Base-by-base conservation (phyloP, 2,888 invertebrate genomes). In the Sinopyrophorus schimmeli region DNA sequence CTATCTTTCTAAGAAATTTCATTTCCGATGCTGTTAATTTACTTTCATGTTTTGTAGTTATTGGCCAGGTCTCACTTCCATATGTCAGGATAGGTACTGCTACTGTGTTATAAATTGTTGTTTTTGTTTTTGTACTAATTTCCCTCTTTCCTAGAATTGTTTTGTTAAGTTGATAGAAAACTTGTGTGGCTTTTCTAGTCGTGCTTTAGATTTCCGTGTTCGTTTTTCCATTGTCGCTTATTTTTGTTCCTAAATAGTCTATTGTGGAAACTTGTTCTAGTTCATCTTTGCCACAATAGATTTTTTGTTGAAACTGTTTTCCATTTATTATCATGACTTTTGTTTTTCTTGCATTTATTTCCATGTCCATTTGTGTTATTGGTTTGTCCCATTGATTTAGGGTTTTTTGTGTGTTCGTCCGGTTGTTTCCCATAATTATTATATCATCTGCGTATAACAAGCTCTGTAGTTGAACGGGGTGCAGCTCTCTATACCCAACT, bases 381-480 rank as follows among this genome's bases (percentile, higher is more conserved):
- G 16, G n/a, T 10, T 16, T 31, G 31, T 16, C n/a, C 31, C 31
- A 31, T 17, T 31, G 31, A 31, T 31, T 31, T 31, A 16, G 15
- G n/a, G n/a, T n/a, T n/a, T n/a, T n/a, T n/a, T 31, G 12, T 24
- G 9, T 37, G 24, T 37, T 37, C 24, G 9, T 23, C 24, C 23
- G 24, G 9, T 24, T 23, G 24, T 37, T 23, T 31, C 31, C 31
- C 31, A 31, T 15, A 3, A 31, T 14, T 31, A 31, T 15, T 15
- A 31, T 16, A 16, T 31, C 31, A 31, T 31, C 24, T 12, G 24
- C 14, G 23, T 23, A 37, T 37, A 37, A 11, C 5, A 23, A 14
- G 35, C 35, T 37, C 23, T 37, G 35, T 37, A 37, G 35, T 37
- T 37, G 35, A 23, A 37, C 14, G 11, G 35, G n/a, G n/a, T 17